These are phyloP conservation scores for Aphelinus atriplicis DNA, from an alignment of 1,140 invertebrate species.

Conservation along the genomic window DNA sequence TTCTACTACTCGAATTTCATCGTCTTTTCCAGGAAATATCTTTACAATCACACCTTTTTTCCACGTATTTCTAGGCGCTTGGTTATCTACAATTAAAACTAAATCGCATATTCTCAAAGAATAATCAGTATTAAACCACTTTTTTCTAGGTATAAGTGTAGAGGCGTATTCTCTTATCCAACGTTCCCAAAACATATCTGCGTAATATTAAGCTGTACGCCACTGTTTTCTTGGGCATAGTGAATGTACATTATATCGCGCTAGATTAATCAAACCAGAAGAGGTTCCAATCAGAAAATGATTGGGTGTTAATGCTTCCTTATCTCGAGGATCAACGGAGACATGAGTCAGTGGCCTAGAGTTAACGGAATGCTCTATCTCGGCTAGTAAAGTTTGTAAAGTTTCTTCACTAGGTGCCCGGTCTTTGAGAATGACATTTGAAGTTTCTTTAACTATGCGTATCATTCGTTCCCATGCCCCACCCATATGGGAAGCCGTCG, in stretches of 20 bases:
- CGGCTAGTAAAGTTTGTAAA: not conserved
- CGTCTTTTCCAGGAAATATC: not conserved
- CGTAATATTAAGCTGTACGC: slow-evolving; percentile 31
- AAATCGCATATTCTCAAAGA: slow-evolving; percentile 3
- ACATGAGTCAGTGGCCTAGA: too few species aligned
- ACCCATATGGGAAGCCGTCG: not conserved
- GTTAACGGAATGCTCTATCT: not conserved
- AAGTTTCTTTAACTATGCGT: not conserved
- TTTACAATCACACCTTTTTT: not conserved
- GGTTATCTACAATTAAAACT: slow-evolving; percentile 11
- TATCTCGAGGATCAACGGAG: too few species aligned
- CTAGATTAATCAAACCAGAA: not conserved
- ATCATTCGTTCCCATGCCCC: not conserved
- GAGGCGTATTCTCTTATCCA: slow-evolving; percentile 45
- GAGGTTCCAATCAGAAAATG: too few species aligned
- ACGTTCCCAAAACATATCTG: slow-evolving; percentile 45
- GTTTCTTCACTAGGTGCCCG: slow-evolving; percentile 1
- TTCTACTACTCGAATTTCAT: not conserved
- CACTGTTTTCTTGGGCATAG: slow-evolving; percentile 4
- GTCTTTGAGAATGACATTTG: not conserved
- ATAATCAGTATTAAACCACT: not conserved
- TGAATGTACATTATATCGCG: not conserved
- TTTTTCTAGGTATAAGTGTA: slow-evolving; percentile 41
- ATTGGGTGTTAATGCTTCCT: too few species aligned
- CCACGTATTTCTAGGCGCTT: not conserved